phyloP scores from a whole-genome alignment of 2,797 vertebrate species.

The Telmatherina bonti region DNA sequence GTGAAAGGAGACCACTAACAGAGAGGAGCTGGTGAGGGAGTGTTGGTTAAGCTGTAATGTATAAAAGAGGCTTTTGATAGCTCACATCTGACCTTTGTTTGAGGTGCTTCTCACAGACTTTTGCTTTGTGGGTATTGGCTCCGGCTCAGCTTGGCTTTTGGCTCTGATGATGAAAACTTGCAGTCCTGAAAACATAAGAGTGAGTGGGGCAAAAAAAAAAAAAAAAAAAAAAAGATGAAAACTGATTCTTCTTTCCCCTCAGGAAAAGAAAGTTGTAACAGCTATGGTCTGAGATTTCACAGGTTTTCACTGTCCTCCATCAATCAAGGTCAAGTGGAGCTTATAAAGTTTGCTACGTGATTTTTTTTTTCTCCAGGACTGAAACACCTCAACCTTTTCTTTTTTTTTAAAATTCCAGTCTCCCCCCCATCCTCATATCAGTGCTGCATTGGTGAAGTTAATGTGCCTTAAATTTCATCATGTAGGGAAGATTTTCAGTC shows the following conservation, averaged over 20 bases:
- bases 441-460: conserved; percentile 14
- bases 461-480: conserved; percentile 37
- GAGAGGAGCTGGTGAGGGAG: conserved; percentile 50
- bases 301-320: conserved; percentile 38
- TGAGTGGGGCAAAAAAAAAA: background rate
- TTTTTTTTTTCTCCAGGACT: conserved; percentile 32
- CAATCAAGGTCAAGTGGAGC: conserved; percentile 54
- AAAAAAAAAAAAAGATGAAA: conserved; percentile 35
- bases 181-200: conserved; percentile 43
- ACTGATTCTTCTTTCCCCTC: conserved; percentile 15
- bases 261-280: conserved; percentile 10
- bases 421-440: conserved; percentile 18
- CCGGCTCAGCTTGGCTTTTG: conserved; percentile 36
- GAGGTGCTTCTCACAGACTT: conserved; percentile 33
- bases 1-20: conserved; percentile 15
- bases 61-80: conserved; percentile 41
- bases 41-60: conserved; percentile 25
- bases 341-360: conserved; percentile 9
- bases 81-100: conserved; percentile 58
- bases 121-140: conserved; percentile 24
- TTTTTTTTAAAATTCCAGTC: background rate
- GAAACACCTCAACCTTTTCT: conserved; percentile 23
- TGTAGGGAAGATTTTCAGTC: conserved; percentile 7
- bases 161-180: conserved; percentile 54
- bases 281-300: conserved; percentile 20